Base-by-base conservation (phyloP, 2,888 invertebrate species). In the Podotricha telesiphe region DNA sequence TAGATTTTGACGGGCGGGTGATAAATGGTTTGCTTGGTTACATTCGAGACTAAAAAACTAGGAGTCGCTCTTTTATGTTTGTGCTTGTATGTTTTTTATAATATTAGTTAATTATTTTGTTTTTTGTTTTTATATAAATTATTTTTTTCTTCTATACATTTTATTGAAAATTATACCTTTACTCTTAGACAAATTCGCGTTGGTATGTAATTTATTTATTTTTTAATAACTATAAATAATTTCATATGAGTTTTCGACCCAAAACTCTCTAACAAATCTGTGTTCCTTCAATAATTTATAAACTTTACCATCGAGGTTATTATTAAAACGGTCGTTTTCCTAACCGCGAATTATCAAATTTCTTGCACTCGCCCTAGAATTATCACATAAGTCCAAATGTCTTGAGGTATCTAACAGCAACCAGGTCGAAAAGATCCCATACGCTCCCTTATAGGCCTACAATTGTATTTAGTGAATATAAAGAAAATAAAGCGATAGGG, bases 291-390 rank as follows among this genome's bases (percentile, higher is more conserved):
- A 82, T 84, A 88, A 87, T 84, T 82, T 83, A 85, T 81, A 86
- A 87, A 86, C 88, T 86, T 89, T 86, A 83, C 83, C 85, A 86
- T 86, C 84, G 79, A 84, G 85, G 85, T 89, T 87, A 87, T 92
- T 89, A 92, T 92, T 91, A 92, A 92, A 91, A 88, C 81, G 87
- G 88, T 87, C 90, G 87, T 89, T 90, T 87, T 80, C 81, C 86
- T 87, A 91, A 91, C 92, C 90, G 87, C 86, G 88, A 89, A 93
- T 93, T 92, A 93, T 92, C 92, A 89, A 91, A 92, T 92, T 91
- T 91, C 90, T 86, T 86, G 79, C 81, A 82, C 84, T 87, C 82
- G 86, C 89, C 89, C 89, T 91, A 89, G 86, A 77, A 91, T 91
- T 91, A 92, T 89, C 91, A 89, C 88, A 91, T 90, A 89, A 88